phyloP scores from a whole-genome alignment of 1,140 invertebrate genomes.

The Pseudomyrmex flavicornis region DNA sequence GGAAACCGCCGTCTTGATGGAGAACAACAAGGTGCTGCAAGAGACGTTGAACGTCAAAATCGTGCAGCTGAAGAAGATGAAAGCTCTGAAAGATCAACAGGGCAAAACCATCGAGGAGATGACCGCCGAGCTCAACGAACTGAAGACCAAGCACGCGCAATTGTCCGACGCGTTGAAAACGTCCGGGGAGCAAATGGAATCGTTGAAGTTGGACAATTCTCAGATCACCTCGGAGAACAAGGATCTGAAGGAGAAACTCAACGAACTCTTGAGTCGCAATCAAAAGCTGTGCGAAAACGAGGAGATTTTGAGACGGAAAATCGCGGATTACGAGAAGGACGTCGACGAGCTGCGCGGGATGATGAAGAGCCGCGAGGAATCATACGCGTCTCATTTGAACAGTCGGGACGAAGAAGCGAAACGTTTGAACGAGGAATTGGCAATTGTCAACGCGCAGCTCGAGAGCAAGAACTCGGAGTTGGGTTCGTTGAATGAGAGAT shows the following conservation, averaged over 20 bases:
- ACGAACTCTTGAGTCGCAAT: conserved; percentile 74
- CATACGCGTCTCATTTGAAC: conserved; percentile 24
- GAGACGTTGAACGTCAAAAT: conserved; percentile 60
- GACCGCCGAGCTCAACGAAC: conserved; percentile 60
- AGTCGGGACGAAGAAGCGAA: conserved; percentile 43
- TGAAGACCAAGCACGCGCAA: conserved; percentile 64
- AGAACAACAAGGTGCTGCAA: conserved; percentile 65
- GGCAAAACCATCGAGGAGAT: conserved; percentile 74
- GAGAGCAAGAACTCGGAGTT: conserved; percentile 49
- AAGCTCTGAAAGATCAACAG: conserved; percentile 69
- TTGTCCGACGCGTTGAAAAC: conserved; percentile 49
- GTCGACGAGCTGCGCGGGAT: conserved; percentile 44
- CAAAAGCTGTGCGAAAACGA: conserved; percentile 71
- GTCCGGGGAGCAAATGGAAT: conserved; percentile 57
- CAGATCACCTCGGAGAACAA: conserved; percentile 72
- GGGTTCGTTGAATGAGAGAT: conserved; percentile 58
- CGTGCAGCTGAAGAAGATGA: conserved; percentile 69
- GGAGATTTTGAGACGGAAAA: conserved; percentile 60
- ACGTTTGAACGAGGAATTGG: conserved; percentile 46
- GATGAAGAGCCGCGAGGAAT: conserved; percentile 9
- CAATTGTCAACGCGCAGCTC: conserved; percentile 41
- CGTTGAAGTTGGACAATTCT: conserved; percentile 67
- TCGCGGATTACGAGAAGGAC: conserved; percentile 45
- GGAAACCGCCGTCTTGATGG: conserved; percentile 65
- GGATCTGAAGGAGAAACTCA: conserved; percentile 73